Base-by-base conservation (phyloP, 2,113 vertebrate species). In the Neomonachus schauinslandi region DNA sequence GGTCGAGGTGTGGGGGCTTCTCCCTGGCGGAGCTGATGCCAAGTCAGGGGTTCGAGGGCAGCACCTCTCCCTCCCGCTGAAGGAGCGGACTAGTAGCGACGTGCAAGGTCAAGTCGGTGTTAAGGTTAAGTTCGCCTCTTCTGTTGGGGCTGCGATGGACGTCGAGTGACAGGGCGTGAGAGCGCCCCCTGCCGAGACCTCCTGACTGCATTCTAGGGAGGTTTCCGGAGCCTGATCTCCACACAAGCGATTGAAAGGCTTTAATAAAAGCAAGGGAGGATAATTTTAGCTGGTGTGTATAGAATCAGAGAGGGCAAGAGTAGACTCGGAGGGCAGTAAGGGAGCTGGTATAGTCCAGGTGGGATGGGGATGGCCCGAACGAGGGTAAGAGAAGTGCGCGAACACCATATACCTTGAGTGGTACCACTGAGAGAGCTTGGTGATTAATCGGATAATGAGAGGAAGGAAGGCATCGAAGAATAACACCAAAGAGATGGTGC, bases 201-300 rank as follows among this genome's bases (percentile, higher is more conserved):
- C 39, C 72, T 3, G 6, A 9, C 6, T 28, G 24, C 14, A 0
- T 16, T 7, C 28, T 13, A 16, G 74, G 1, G 26, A 4, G 42
- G 74, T 9, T 49, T 77, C 42, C 74, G 26, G 18, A 9, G 14
- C 4, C 74, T 2, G 26, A 2, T 2, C 8, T 15, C 49, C 74
- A 49, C 42, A 18, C 42, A 31, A 49, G 74, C 7, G 14, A 79
- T 4, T 6, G 33, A 53, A 39, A 61, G 33, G 6, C 51, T 85
- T 71, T 36, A 15, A 49, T 61, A 16, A 80, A 91, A 72, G 26
- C n/a, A 5, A 80, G 16, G n/a, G 36, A 55, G 33, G 39, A 19
- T 28, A 22, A 26, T 42, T 59, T 39, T 13, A n/a, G 42, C 46
- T 10, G 61, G 5, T 36, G 33, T 26, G 31, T 31, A 5, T 31